These are phyloP conservation scores for Nezara viridula DNA, from an alignment of 2,888 invertebrate species.

Conservation along the genomic window DNA sequence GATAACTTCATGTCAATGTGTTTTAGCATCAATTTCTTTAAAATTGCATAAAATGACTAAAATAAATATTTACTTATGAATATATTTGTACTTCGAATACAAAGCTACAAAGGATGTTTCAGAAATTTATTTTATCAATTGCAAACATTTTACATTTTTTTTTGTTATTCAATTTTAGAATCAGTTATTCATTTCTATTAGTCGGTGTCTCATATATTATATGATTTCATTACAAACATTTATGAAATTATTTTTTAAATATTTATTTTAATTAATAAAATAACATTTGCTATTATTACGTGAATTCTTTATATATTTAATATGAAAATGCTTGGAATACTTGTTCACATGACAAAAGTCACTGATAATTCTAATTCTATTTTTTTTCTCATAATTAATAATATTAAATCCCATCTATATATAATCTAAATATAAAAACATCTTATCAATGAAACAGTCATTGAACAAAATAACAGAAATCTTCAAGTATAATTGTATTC, in stretches of 20 bases:
- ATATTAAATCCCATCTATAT: background rate
- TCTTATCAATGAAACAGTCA: background rate
- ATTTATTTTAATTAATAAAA: background rate
- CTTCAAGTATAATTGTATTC: background rate
- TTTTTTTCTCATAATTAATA: background rate
- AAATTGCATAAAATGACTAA: too few species aligned
- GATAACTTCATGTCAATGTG: too few species aligned
- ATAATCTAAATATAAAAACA: background rate
- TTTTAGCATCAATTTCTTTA: too few species aligned
- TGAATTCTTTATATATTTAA: background rate
- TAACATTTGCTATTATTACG: background rate
- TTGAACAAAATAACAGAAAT: background rate
- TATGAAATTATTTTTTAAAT: background rate
- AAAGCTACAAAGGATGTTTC: too few species aligned
- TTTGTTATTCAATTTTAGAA: too few species aligned
- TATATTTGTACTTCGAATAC: too few species aligned
- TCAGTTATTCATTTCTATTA: too few species aligned
- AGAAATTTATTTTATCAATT: too few species aligned
- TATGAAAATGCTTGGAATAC: conserved; percentile 36
- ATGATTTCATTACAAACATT: conserved; percentile 12
- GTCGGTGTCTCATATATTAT: too few species aligned
- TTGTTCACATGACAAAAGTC: background rate
- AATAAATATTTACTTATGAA: too few species aligned
- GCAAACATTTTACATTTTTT: too few species aligned
- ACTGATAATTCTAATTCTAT: background rate